Evolutionary conservation across 1,140 invertebrate genomes (phyloP).

Genomic region (Halictus rubicundus): DNA sequence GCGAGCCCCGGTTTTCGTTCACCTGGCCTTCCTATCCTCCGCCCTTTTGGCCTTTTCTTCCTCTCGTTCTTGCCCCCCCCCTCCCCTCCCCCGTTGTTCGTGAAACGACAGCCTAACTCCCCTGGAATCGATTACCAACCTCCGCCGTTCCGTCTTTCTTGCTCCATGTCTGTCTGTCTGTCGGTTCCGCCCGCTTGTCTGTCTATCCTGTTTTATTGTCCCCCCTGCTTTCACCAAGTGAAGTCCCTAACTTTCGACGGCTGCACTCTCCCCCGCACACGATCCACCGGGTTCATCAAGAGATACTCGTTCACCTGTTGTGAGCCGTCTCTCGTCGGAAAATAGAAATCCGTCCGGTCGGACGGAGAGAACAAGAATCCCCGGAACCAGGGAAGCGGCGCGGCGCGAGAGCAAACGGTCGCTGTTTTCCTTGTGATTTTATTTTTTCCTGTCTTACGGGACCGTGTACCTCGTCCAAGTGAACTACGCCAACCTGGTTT

Average conservation of each 20-base stretch:
- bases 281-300: slow-evolving; percentile 37
- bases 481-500: background rate
- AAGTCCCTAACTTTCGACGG: slow-evolving; percentile 32
- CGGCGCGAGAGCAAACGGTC: too few species aligned
- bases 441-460: background rate
- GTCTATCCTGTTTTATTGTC: slow-evolving; percentile 33
- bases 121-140: slow-evolving; percentile 54
- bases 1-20: slow-evolving; percentile 44
- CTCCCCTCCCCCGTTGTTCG: too few species aligned
- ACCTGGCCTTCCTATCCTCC: slow-evolving; percentile 7
- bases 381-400: background rate
- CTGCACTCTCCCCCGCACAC: slow-evolving; percentile 24
- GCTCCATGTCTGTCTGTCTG: slow-evolving; percentile 4
- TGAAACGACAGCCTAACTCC: background rate
- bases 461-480: background rate
- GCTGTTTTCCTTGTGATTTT: background rate
- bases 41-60: background rate
- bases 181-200: slow-evolving; percentile 11
- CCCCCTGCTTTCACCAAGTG: background rate
- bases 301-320: slow-evolving; percentile 34
- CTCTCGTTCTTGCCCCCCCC: background rate
- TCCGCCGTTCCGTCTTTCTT: slow-evolving; percentile 15
- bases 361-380: background rate
- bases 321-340: slow-evolving; percentile 3
- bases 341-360: slow-evolving; percentile 23